These are phyloP conservation scores for Tupaia chinensis DNA, from an alignment of 2,113 vertebrate species.

Conservation along the genomic window DNA sequence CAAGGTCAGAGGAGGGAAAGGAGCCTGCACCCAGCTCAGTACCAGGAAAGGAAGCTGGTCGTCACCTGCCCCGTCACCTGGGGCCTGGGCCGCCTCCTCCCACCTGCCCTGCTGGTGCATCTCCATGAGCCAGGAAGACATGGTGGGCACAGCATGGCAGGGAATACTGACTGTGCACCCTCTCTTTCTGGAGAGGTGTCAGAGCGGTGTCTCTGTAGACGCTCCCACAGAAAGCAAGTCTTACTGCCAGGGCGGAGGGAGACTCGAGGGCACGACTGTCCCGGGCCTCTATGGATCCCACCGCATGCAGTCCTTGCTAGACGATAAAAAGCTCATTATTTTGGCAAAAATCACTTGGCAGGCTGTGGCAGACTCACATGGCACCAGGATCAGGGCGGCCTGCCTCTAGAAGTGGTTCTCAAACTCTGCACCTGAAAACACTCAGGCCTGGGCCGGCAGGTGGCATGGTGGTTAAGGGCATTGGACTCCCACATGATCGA, in stretches of 20 bases:
- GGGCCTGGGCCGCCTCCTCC: neutral
- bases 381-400: neutral
- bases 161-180: neutral
- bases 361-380: neutral
- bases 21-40: neutral
- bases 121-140: neutral
- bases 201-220: neutral
- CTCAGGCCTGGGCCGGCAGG: neutral
- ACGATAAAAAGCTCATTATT: neutral
- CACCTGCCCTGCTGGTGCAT: neutral
- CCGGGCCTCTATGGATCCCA: neutral
- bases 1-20: neutral
- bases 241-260: neutral
- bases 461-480: no score
- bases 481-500: no score
- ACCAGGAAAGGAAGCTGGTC: neutral
- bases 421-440: neutral
- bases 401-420: neutral
- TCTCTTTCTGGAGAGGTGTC: neutral
- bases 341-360: neutral
- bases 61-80: neutral
- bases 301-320: neutral
- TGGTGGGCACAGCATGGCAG: neutral
- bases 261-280: neutral
- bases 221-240: neutral